phyloP scores from a whole-genome alignment of 2,888 invertebrate genomes.

The Bembecia ichneumoniformis region DNA sequence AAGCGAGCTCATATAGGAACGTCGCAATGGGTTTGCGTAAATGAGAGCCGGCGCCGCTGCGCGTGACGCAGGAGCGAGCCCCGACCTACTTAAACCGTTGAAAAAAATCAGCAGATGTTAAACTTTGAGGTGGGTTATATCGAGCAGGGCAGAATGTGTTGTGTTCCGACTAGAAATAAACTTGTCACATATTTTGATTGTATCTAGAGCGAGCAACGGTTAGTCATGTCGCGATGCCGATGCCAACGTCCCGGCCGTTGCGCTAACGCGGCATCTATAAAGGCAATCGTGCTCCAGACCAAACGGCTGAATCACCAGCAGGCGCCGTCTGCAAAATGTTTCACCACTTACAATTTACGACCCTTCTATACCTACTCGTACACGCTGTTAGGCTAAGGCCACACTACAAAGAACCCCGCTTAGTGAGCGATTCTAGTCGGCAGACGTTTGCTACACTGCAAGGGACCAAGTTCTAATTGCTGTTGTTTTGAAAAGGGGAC shows the following conservation, averaged over 20 bases:
- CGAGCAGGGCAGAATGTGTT: slow-evolving; percentile 62
- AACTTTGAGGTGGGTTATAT: slow-evolving; percentile 63
- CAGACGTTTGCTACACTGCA: too few relatives aligned
- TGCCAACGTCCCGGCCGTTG: slow-evolving; percentile 64
- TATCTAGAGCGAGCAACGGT: slow-evolving; percentile 69
- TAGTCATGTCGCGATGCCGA: slow-evolving; percentile 64
- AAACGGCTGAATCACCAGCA: slow-evolving; percentile 44
- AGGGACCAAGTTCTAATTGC: too few relatives aligned
- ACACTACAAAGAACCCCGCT: too few relatives aligned
- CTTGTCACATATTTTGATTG: slow-evolving; percentile 73
- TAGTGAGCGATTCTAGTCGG: too few relatives aligned
- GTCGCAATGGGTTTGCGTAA: slow-evolving; percentile 57
- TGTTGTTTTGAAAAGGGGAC: too few relatives aligned
- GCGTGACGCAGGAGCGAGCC: slow-evolving; percentile 64
- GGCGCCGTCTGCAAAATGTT: slow-evolving; percentile 73
- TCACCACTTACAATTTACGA: slow-evolving; percentile 30
- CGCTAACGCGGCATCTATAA: slow-evolving; percentile 56
- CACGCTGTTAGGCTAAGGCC: too few relatives aligned
- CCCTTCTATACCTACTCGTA: neutral
- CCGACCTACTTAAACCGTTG: slow-evolving; percentile 70
- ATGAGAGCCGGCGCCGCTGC: slow-evolving; percentile 48
- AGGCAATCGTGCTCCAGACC: slow-evolving; percentile 64
- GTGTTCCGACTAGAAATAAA: slow-evolving; percentile 72
- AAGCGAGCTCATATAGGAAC: slow-evolving; percentile 32
- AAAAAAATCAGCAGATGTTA: slow-evolving; percentile 68